Evolutionary conservation across 2,113 vertebrate species (phyloP).

Genomic region (Hiodon alosoides): DNA sequence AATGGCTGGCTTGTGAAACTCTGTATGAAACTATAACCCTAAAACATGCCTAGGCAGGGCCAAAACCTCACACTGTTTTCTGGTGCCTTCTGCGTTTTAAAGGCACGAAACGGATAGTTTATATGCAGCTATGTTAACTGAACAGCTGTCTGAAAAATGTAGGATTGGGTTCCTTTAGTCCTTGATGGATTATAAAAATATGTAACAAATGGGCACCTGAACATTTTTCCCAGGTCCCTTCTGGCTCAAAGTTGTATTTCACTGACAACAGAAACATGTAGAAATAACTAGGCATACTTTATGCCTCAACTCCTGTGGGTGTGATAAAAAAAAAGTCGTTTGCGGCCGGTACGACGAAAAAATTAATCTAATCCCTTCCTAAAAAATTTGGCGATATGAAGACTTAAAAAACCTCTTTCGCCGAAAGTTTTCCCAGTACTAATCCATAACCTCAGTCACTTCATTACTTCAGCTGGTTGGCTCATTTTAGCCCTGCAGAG

Average conservation of each 20-base stretch:
- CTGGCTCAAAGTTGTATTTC: background rate
- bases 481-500: background rate
- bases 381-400: too few species aligned
- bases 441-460: too few species aligned
- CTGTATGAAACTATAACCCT: slow-evolving; percentile 39
- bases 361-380: background rate
- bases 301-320: slow-evolving; percentile 26
- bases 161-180: background rate
- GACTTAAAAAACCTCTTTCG: too few species aligned
- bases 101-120: background rate
- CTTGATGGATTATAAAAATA: background rate
- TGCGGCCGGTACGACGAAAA: slow-evolving; percentile 34
- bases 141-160: background rate
- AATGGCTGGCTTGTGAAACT: slow-evolving; percentile 40
- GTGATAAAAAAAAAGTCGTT: slow-evolving; percentile 37
- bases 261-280: slow-evolving; percentile 40
- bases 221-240: background rate
- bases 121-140: background rate
- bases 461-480: too few species aligned
- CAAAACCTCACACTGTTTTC: slow-evolving; percentile 33
- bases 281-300: slow-evolving; percentile 33
- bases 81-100: slow-evolving; percentile 33
- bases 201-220: slow-evolving; percentile 1
- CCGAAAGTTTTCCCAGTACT: too few species aligned
- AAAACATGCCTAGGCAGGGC: slow-evolving; percentile 36